Conservation (phyloP, 2,797 vertebrate species). For the Neoniphon sammara region DNA sequence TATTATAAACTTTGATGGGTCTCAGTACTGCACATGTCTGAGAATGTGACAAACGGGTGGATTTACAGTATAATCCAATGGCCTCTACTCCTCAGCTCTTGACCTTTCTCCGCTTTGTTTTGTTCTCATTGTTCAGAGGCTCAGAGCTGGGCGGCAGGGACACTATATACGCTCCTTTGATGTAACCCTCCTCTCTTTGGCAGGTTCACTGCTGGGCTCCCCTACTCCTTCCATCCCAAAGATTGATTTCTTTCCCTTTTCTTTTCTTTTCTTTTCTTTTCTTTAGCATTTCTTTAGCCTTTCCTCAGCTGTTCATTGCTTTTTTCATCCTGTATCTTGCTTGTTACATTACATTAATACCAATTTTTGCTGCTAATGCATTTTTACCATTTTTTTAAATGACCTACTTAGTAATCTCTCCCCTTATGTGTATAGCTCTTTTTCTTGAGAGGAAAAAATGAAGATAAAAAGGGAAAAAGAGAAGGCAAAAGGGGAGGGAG, state of each 20-base stretch:
- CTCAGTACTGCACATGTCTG: slow-evolving; percentile 13
- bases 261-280: background rate
- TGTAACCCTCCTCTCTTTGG: background rate
- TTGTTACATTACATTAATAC: slow-evolving; percentile 5
- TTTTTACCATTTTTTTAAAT: slow-evolving; percentile 20
- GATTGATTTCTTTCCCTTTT: background rate
- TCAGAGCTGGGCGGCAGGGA: background rate
- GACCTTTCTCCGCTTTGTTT: background rate
- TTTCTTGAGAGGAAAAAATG: slow-evolving; percentile 18
- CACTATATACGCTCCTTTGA: too few relatives aligned
- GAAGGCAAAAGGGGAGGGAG: background rate
- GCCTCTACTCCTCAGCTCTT: background rate
- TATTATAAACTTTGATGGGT: slow-evolving; percentile 7
- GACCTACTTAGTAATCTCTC: slow-evolving; percentile 56
- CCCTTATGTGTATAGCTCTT: slow-evolving; percentile 16
- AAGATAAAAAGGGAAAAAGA: background rate
- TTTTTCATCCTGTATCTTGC: too few relatives aligned
- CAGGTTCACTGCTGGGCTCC: background rate
- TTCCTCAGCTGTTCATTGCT: too few relatives aligned
- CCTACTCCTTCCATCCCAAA: background rate
- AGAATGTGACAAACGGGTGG: slow-evolving; percentile 6
- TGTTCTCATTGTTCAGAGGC: background rate
- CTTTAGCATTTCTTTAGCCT: background rate
- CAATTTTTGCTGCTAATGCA: background rate
- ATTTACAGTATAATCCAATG: background rate